A percentile compares a stretch with the other conserved stretches of the same genome.
Conservation (phyloP, 2,888 invertebrate species). For the Eubasilissa splendida region DNA sequence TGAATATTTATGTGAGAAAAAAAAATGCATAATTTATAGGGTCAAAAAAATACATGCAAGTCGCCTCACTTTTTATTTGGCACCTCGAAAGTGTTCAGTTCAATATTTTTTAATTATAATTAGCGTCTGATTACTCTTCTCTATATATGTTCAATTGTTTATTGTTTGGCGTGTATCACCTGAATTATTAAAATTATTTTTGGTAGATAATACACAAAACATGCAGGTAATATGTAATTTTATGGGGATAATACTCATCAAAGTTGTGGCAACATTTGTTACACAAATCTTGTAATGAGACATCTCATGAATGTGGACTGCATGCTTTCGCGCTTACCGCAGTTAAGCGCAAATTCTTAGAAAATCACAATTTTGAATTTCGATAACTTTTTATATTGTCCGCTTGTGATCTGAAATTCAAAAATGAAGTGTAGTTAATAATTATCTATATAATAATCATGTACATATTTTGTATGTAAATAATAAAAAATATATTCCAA, state of each 20-base stretch:
- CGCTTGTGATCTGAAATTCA: conserved; percentile 36
- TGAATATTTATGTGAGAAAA: too few species aligned
- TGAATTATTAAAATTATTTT: too few species aligned
- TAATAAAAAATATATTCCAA: conserved; percentile 32
- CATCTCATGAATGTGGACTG: background rate
- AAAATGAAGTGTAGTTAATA: conserved; percentile 33
- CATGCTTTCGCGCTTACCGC: conserved; percentile 22
- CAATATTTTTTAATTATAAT: too few species aligned
- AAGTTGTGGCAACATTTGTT: conserved; percentile 17
- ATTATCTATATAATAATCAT: conserved; percentile 36
- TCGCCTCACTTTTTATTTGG: too few species aligned
- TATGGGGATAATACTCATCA: conserved; percentile 17
- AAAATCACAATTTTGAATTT: conserved; percentile 28
- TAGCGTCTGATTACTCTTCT: too few species aligned
- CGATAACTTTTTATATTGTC: conserved; percentile 28
- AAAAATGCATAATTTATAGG: too few species aligned
- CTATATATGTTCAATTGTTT: too few species aligned
- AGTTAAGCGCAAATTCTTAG: conserved; percentile 22
- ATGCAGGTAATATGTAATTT: background rate
- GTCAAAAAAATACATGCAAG: too few species aligned
- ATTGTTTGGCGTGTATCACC: too few species aligned
- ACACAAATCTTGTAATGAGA: background rate
- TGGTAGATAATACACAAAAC: too few species aligned
- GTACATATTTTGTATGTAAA: conserved; percentile 41
- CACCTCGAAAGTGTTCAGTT: too few species aligned